Evolutionary conservation across 2,797 vertebrate genomes (phyloP).

Genomic region (Sebastes trivittatus): DNA sequence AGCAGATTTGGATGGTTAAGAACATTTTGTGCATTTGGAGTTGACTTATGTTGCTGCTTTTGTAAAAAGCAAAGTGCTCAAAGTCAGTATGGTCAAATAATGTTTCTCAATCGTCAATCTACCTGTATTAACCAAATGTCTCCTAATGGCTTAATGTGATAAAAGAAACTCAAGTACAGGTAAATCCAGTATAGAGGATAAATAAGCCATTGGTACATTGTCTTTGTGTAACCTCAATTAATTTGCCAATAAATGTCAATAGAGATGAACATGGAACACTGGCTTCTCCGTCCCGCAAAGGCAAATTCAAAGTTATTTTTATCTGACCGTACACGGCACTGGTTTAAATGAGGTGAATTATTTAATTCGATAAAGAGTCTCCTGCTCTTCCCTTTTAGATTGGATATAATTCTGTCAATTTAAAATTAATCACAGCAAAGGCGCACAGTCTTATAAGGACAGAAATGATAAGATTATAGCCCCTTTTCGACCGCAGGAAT

Average conservation of each 20-base stretch:
- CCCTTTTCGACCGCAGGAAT: neutral
- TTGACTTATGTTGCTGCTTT: no score
- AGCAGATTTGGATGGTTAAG: no score
- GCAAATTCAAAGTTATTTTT: neutral
- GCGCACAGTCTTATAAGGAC: neutral
- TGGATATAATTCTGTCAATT: neutral
- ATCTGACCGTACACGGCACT: rapidly evolving
- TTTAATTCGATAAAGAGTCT: slow-evolving; percentile 8
- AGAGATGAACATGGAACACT: neutral
- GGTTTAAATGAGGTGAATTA: neutral
- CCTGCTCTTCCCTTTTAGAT: neutral
- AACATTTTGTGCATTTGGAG: no score
- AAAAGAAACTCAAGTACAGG: neutral
- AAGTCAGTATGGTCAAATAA: neutral
- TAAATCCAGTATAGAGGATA: neutral
- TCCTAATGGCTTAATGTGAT: neutral
- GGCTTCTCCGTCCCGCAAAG: neutral
- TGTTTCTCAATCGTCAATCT: neutral
- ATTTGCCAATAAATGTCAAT: neutral
- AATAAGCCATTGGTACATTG: neutral
- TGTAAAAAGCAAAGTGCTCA: no score
- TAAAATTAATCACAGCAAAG: neutral
- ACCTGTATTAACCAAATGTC: neutral
- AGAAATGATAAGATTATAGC: neutral
- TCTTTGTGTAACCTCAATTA: neutral